These are phyloP conservation scores for Xiphophorus maculatus DNA, from an alignment of 2,113 vertebrate species.

Conservation along the genomic window DNA sequence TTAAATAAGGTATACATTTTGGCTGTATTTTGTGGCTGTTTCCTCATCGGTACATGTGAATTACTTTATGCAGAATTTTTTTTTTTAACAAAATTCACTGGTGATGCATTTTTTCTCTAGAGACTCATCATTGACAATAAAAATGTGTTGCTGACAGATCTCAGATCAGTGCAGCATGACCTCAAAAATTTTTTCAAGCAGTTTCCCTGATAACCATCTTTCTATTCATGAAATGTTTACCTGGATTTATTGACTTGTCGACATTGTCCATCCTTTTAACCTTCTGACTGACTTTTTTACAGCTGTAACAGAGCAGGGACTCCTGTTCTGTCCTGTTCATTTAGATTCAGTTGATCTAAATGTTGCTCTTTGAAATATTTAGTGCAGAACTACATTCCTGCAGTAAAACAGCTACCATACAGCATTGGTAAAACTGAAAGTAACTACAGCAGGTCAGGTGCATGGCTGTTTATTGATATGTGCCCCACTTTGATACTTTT, in stretches of 20 bases:
- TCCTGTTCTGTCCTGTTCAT: no score
- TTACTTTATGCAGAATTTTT: neutral
- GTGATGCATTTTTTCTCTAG: conserved; percentile 1
- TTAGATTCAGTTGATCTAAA: neutral
- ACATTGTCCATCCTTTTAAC: neutral
- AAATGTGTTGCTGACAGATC: conserved; percentile 13
- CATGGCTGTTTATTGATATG: neutral
- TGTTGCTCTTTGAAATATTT: conserved; percentile 12
- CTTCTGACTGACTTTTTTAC: conserved; percentile 11
- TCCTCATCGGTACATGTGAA: conserved; percentile 1
- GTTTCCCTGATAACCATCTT: conserved; percentile 32
- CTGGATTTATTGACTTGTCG: conserved; percentile 1
- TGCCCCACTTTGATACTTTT: neutral
- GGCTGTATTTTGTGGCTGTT: neutral
- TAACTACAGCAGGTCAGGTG: conserved; percentile 6
- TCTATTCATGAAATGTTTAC: neutral
- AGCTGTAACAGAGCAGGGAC: neutral
- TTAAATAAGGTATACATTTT: neutral
- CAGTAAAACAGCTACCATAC: conserved; percentile 1
- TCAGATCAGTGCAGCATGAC: conserved; percentile 14
- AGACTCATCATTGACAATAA: conserved; percentile 1
- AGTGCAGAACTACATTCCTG: neutral
- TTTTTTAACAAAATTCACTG: neutral
- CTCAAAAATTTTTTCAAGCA: conserved; percentile 16
- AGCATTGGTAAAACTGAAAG: neutral